These are phyloP conservation scores for Therioaphis trifolii DNA, from an alignment of 2,888 invertebrate genomes.

Conservation along the genomic window DNA sequence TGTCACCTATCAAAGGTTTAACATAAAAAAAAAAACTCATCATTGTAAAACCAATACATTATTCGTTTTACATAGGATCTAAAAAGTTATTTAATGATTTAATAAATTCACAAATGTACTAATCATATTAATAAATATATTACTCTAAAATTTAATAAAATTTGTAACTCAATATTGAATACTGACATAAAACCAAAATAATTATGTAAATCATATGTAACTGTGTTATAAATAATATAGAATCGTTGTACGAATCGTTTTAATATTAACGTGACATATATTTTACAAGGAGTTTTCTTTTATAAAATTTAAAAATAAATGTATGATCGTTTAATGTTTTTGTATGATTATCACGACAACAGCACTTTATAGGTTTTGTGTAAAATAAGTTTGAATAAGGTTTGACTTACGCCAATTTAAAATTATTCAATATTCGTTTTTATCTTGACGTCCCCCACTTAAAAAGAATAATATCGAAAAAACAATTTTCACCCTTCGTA, in stretches of 20 bases:
- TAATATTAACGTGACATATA: neutral
- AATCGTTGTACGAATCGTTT: neutral
- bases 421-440: conserved; percentile 14
- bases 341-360: neutral
- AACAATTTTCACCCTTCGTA: neutral
- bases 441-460: neutral
- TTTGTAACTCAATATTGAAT: no score
- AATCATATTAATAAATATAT: no score
- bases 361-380: neutral
- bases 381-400: neutral
- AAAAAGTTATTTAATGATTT: no score
- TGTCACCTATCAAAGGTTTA: no score
- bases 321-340: neutral
- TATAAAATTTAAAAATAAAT: neutral
- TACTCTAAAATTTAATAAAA: no score
- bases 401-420: neutral
- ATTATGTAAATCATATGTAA: no score
- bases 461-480: conserved; percentile 8
- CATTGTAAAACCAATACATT: no score
- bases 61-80: no score
- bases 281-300: neutral
- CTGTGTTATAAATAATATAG: no score
- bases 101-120: no score
- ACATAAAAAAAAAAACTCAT: no score
- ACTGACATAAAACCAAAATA: no score